Evolutionary conservation across 2,888 invertebrate genomes (phyloP).

Genomic region (Pristionchus maxplancki): DNA sequence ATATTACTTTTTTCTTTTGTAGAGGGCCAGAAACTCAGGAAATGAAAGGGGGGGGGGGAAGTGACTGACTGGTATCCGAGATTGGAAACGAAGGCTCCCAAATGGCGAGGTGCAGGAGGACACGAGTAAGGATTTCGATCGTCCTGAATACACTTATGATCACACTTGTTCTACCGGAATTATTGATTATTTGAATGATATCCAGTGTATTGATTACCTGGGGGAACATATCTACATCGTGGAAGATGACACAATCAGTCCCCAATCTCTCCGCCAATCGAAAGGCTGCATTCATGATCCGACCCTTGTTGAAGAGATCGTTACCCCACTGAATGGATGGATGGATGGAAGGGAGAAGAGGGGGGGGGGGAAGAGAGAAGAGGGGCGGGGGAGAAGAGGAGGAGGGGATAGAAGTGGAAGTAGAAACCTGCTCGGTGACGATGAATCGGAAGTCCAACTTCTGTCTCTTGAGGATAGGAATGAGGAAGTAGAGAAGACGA

Average conservation of each 20-base stretch:
- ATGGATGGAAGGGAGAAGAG: no score
- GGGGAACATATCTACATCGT: constrained; percentile 80
- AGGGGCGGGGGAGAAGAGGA: no score
- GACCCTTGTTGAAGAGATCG: constrained; percentile 77
- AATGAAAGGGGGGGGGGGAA: background rate
- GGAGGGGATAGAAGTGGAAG: background rate
- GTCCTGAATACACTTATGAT: constrained; percentile 72
- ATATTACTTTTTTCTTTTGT: no score
- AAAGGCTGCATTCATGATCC: constrained; percentile 78
- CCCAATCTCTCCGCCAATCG: constrained; percentile 69
- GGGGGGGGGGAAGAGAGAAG: no score
- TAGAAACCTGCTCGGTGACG: constrained; percentile 76
- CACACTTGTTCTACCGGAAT: background rate
- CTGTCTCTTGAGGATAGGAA: constrained; percentile 77
- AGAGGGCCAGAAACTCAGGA: no score
- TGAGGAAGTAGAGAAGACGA: constrained; percentile 76
- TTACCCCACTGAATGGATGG: constrained; percentile 68
- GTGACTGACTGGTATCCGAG: constrained; percentile 79
- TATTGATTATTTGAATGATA: background rate
- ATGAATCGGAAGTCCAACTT: constrained; percentile 77
- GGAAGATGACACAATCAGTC: constrained; percentile 77
- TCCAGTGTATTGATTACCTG: constrained; percentile 55
- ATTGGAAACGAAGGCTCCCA: constrained; percentile 79
- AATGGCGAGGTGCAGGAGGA: constrained; percentile 78
- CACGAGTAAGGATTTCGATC: constrained; percentile 79